Percentiles rank a stretch among this genome's conserved stretches.
These are phyloP conservation scores for Chrosomus eos DNA, from an alignment of 2,797 vertebrate species.

Conservation along the genomic window DNA sequence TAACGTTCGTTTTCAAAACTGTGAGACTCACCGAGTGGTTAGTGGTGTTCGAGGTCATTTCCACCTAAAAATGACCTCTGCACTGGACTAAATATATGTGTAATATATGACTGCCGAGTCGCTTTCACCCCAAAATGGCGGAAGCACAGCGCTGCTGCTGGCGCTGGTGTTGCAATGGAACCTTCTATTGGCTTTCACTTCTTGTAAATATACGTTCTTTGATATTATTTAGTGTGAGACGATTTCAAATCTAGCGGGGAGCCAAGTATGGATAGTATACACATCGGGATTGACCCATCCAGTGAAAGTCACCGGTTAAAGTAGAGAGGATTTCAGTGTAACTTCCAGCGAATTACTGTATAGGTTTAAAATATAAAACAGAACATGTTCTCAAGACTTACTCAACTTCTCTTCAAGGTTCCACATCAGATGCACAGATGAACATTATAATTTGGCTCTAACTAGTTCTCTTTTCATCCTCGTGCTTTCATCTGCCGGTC, in stretches of 20 bases:
- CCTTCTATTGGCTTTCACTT: too few species aligned
- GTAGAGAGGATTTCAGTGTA: background rate
- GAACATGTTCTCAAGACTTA: conserved; percentile 27
- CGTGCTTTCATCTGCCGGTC: conserved; percentile 42
- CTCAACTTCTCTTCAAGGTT: conserved; percentile 17
- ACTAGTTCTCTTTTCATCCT: conserved; percentile 39
- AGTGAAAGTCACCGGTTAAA: background rate
- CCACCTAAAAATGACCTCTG: too few species aligned
- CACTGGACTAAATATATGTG: too few species aligned
- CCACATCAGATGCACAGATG: background rate
- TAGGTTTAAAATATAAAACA: conserved; percentile 21
- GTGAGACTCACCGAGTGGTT: too few species aligned
- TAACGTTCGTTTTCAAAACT: too few species aligned
- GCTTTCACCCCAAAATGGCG: too few species aligned
- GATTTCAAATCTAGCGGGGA: background rate
- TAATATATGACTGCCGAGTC: too few species aligned
- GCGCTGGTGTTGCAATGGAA: too few species aligned
- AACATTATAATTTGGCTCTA: conserved; percentile 30
- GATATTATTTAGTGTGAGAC: too few species aligned
- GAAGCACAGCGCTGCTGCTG: too few species aligned
- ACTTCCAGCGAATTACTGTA: background rate
- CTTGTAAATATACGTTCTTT: too few species aligned
- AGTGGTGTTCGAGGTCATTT: too few species aligned
- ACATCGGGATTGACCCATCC: background rate
- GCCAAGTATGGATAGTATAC: background rate